Evolutionary conservation across 2,113 vertebrate species (phyloP), one percentile per base, ranked within the genome.

Genomic region (Propithecus coquereli): DNA sequence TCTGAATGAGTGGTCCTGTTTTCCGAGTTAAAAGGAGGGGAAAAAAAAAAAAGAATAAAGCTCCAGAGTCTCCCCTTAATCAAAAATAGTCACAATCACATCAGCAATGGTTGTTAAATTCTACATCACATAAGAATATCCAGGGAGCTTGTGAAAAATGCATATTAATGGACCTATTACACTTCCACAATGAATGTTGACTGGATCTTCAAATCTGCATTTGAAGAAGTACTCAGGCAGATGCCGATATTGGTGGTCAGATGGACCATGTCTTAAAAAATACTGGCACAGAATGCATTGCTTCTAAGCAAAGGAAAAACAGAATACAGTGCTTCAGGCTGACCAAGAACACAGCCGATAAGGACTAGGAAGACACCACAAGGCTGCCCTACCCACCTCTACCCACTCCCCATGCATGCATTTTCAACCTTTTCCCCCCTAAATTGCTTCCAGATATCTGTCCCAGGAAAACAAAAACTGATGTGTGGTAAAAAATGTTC

Each of bases 391-490:
- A 65, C 13, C 9, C 12, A 40, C 8, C 1, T 76, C 6, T 50
- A 1, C 6, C 18, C 1, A 10, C 14, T 30, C 34, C 18, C 3
- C 13, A 32, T 37, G 2, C 6, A 27, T 57, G 4, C 77, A 12
- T 25, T 79, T 94, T 45, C 47, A 77, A 47, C 0, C 27, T 0
- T 25, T 76, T 47, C 11, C 43, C 2, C n/a, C 80, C 18, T 8
- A 30, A 65, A 86, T 81, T 65, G 0, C 34, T 91, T 92, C 34
- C 30, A 61, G 18, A 40, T 54, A 93, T 54, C 65, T 87, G 85
- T 5, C 20, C 2, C 11, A 74, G 3, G 9, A 37, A 82, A 87
- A 87, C 11, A 32, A 17, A 65, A 65, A 87, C 37, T 30, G 8
- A 74, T 57, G 82, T 10, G 52, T 25, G 23, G 8, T n/a, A 87